Evolutionary conservation across 2,888 invertebrate genomes (phyloP).

Genomic region (Zhuqinia jingwanae): DNA sequence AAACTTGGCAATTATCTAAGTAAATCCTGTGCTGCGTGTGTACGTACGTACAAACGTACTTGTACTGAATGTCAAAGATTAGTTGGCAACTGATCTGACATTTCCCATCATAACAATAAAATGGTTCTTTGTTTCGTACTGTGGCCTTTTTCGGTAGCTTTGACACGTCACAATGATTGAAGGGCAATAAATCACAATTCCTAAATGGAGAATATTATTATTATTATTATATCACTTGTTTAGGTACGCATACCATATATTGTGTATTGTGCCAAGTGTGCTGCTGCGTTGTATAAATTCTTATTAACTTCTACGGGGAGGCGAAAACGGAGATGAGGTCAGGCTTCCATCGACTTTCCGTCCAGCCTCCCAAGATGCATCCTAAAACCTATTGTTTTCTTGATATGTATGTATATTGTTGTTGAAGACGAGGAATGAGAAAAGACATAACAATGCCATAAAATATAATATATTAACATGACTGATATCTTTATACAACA

Average conservation of each 20-base stretch:
- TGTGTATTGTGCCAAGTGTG: no score
- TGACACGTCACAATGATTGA: conserved; percentile 64
- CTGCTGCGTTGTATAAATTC: neutral
- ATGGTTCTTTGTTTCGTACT: conserved; percentile 11
- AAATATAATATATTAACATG: conserved; percentile 43
- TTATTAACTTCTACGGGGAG: conserved; percentile 8
- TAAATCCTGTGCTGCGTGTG: no score
- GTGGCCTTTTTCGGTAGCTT: conserved; percentile 63
- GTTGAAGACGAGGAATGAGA: neutral
- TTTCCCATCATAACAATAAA: conserved; percentile 64
- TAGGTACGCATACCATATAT: neutral
- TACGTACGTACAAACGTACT: no score
- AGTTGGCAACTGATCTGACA: conserved; percentile 28
- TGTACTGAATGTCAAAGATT: no score
- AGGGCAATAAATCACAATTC: conserved; percentile 67
- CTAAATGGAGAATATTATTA: conserved; percentile 13
- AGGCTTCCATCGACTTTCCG: conserved; percentile 22
- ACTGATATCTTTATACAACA: no score
- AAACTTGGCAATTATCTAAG: no score
- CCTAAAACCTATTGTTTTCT: conserved; percentile 19
- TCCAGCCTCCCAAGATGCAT: conserved; percentile 60
- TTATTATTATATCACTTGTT: neutral
- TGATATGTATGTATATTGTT: neutral
- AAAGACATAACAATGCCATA: conserved; percentile 2
- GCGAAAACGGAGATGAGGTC: conserved; percentile 53